Evolutionary conservation across 2,888 invertebrate genomes (phyloP), one percentile per base, ranked within the genome.

Genomic region (Trichogramma evanescens): DNA sequence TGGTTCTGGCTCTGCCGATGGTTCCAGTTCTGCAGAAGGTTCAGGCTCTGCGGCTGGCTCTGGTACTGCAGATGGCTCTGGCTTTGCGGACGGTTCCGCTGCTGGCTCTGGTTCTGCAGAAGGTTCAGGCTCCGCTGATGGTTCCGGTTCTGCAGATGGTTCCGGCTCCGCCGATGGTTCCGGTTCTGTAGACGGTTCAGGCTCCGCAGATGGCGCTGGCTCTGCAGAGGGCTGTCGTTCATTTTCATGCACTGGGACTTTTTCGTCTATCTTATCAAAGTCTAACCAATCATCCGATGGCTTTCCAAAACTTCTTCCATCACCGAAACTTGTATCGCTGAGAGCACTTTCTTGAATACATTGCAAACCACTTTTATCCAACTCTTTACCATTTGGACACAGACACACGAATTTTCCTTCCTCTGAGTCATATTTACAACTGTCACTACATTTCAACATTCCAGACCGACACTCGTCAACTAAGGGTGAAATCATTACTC

Each of bases 391-490:
- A 46, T 78, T 74, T 7, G 84, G 84, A 72, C 90, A 91, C 4
- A 77, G 80, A 72, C 91, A 91, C 42, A 76, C 77, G 71, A 90
- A 89, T 54, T 84, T 82, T 59, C 86, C 81, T 39, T 79, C 76
- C 2, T 72, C 71, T 69, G 86, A 85, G 73, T 89, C 84, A 70
- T 88, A 90, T 56, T 80, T 77, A 73, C 91, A 91, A 8, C 78
- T 80, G 66, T 87, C 81, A 66, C 87, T 83, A 71, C 91, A 91
- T 53, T 81, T 78, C 60, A 86, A 81, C 63, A 84, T 85, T 64
- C 84, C 82, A 58, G 85, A 82, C 76, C 85, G 82, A 74, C 88
- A 91, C 61, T 83, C 75, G 76, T 89, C 85, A 38, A 85, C 74
- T 49, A 89, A 66, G 8, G 67, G 67, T 45, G 63, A 66, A 2